Percentiles rank a stretch among this genome's conserved stretches.
phyloP scores from a whole-genome alignment of 2,888 invertebrate species.

The Adela reaumurella region DNA sequence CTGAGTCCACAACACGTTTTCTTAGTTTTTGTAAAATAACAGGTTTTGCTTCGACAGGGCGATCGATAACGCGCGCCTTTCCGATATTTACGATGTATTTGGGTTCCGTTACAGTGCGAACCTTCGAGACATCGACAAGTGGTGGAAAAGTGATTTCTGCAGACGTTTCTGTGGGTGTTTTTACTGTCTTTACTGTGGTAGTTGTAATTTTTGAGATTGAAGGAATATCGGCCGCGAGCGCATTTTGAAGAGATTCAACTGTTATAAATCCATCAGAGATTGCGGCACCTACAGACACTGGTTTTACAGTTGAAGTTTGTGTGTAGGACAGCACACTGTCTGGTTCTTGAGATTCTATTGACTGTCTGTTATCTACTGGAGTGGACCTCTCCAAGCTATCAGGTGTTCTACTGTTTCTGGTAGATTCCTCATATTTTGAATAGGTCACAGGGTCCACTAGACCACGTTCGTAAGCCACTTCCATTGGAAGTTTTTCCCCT shows the following conservation, averaged over 20 bases:
- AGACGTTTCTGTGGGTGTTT: background rate
- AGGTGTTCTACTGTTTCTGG: constrained; percentile 30
- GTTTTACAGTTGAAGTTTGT: constrained; percentile 37
- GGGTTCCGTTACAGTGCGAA: constrained; percentile 57
- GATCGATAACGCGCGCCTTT: constrained; percentile 53
- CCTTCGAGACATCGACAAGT: constrained; percentile 56
- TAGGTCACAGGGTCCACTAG: constrained; percentile 60
- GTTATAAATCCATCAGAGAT: constrained; percentile 54
- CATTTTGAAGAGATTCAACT: constrained; percentile 48
- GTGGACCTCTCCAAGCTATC: constrained; percentile 22
- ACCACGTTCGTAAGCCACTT: constrained; percentile 76
- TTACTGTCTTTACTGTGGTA: constrained; percentile 16
- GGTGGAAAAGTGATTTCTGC: constrained; percentile 28
- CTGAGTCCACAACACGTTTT: constrained; percentile 69
- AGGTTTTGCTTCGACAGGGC: constrained; percentile 63
- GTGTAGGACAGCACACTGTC: constrained; percentile 19
- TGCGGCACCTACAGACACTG: constrained; percentile 58
- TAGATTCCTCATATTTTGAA: constrained; percentile 47
- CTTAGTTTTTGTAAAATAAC: constrained; percentile 74
- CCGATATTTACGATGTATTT: constrained; percentile 65
- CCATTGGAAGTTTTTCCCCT: constrained; percentile 74
- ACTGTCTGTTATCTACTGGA: constrained; percentile 7
- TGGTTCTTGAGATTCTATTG: constrained; percentile 13
- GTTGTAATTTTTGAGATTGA: constrained; percentile 13
- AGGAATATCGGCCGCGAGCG: constrained; percentile 29